A percentile compares a stretch with the other conserved stretches of the same genome.
Evolutionary conservation across 2,113 vertebrate species (phyloP).

Genomic region (Zapornia atra): DNA sequence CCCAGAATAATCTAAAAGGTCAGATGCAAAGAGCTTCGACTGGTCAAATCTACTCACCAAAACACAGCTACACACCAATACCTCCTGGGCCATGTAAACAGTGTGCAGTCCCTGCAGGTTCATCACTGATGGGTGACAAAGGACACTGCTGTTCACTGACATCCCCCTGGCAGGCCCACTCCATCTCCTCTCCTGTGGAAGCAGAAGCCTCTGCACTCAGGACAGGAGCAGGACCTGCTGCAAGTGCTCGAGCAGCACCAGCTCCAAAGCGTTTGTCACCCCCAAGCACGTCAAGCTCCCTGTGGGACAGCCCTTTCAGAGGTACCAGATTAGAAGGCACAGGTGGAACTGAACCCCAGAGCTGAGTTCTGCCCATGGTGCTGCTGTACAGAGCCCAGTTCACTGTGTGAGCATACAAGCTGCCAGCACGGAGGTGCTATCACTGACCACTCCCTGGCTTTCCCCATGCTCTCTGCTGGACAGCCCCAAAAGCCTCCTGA

Average conservation of each 20-base stretch:
- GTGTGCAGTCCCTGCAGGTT: too few species aligned
- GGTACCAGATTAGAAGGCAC: not conserved
- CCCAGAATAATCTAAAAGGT: not conserved
- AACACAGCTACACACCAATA: not conserved
- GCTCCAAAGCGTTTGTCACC: not conserved
- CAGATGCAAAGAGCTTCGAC: not conserved
- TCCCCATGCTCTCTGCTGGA: not conserved
- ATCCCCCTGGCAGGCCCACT: not conserved
- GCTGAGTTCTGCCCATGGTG: not conserved
- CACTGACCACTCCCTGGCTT: rapidly evolving
- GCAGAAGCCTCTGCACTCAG: not conserved
- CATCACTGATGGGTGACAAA: rapidly evolving
- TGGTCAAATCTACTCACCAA: not conserved
- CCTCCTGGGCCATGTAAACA: rapidly evolving
- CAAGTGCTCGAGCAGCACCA: not conserved
- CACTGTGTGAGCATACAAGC: not conserved
- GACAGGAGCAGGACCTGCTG: not conserved
- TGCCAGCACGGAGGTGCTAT: too few species aligned
- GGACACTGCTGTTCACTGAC: too few species aligned
- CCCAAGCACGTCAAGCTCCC: not conserved
- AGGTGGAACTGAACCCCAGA: not conserved
- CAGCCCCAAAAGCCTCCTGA: not conserved
- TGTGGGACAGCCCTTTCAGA: not conserved
- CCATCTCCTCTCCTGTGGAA: not conserved
- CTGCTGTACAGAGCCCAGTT: not conserved